Percentiles rank a stretch among this genome's conserved stretches.
Conservation (phyloP, 2,888 invertebrate species). For the Harpalus rubripes region DNA sequence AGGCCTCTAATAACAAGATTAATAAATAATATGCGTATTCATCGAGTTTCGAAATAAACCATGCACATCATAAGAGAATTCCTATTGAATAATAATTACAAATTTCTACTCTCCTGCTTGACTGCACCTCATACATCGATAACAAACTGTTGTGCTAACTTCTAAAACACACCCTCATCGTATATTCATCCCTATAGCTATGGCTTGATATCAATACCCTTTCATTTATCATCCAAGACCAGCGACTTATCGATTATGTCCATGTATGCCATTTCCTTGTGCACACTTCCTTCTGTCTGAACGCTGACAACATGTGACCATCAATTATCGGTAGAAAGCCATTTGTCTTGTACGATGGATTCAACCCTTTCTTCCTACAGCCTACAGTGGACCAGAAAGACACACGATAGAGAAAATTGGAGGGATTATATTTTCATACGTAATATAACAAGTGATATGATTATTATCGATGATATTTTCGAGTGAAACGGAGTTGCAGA, state of each 20-base stretch:
- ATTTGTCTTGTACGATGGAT: slow-evolving; percentile 60
- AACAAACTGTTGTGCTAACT: background rate
- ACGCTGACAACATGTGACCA: slow-evolving; percentile 57
- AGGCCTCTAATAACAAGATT: too few species aligned
- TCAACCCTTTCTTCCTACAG: slow-evolving; percentile 57
- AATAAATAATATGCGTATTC: too few species aligned
- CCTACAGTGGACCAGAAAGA: slow-evolving; percentile 38
- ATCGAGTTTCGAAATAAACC: too few species aligned
- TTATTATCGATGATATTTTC: too few species aligned
- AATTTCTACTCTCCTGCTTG: background rate
- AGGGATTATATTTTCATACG: background rate
- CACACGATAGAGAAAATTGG: background rate
- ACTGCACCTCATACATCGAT: background rate
- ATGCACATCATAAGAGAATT: too few species aligned
- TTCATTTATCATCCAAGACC: background rate
- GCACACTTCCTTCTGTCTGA: slow-evolving; percentile 34
- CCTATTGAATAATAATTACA: too few species aligned
- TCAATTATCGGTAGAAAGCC: slow-evolving; percentile 63
- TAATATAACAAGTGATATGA: too few species aligned
- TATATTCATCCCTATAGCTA: background rate
- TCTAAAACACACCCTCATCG: background rate
- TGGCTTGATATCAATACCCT: background rate
- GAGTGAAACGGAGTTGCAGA: too few species aligned
- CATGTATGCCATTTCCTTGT: slow-evolving; percentile 36
- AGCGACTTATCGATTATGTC: slow-evolving; percentile 27